Percentiles rank a stretch among this genome's conserved stretches.
phyloP scores from a whole-genome alignment of 2,113 vertebrate species.

The Apodemus sylvaticus region DNA sequence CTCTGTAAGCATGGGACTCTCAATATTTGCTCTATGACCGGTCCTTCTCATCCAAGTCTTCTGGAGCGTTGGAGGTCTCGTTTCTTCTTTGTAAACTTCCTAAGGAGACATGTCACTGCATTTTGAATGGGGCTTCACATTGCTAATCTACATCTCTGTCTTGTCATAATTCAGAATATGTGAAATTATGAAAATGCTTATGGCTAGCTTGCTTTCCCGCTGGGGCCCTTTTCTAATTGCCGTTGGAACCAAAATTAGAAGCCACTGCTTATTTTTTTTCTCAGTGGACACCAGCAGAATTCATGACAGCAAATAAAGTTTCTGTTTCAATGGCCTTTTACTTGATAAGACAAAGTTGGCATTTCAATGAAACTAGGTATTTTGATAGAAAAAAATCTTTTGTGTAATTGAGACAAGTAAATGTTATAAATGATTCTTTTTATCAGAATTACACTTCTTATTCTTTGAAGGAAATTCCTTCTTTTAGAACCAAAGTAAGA shows the following conservation, averaged over 20 bases:
- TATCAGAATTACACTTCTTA: neutral
- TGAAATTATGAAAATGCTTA: conserved; percentile 4
- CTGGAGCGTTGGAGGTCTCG: neutral
- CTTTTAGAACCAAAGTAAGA: neutral
- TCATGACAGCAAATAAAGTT: no score
- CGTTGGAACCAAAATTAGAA: no score
- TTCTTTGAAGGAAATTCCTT: neutral
- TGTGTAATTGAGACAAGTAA: neutral
- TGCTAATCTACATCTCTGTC: neutral
- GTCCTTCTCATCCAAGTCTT: neutral
- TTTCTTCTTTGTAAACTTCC: neutral
- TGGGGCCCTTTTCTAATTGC: neutral
- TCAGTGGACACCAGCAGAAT: no score
- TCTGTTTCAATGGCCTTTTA: neutral
- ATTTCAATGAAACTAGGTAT: neutral
- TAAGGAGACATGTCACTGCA: neutral
- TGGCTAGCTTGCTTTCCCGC: conserved; percentile 2
- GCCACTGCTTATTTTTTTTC: no score
- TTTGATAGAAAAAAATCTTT: neutral
- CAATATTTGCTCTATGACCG: neutral
- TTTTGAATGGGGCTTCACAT: neutral
- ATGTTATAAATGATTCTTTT: neutral
- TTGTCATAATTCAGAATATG: neutral
- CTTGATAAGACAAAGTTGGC: neutral
- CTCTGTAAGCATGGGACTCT: neutral